phyloP scores from a whole-genome alignment of 2,888 invertebrate genomes.

The Xanthorhoe designata region DNA sequence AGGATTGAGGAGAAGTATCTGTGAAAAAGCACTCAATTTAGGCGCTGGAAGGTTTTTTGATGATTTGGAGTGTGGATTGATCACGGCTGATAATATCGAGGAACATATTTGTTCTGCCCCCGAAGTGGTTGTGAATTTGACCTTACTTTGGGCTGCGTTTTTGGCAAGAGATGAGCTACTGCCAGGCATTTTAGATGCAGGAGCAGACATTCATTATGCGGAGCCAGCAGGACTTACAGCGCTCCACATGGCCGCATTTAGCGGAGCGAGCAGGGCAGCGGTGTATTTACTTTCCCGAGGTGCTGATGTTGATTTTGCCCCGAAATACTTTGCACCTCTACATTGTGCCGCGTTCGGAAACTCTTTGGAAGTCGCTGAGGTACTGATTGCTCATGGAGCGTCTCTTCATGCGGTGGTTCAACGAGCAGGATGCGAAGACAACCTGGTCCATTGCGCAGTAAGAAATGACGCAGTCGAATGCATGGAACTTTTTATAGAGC shows the following conservation, averaged over 20 bases:
- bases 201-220: slow-evolving; percentile 89
- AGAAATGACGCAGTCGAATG: slow-evolving; percentile 92
- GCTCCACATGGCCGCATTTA: slow-evolving; percentile 91
- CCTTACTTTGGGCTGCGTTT: slow-evolving; percentile 90
- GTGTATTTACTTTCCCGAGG: slow-evolving; percentile 89
- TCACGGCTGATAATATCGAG: slow-evolving; percentile 86
- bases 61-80: slow-evolving; percentile 90
- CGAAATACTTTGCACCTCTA: slow-evolving; percentile 91
- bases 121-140: slow-evolving; percentile 89
- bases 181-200: slow-evolving; percentile 87
- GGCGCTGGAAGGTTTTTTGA: slow-evolving; percentile 89
- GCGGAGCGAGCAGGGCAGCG: slow-evolving; percentile 89
- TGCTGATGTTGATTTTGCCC: slow-evolving; percentile 88
- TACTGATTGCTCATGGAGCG: slow-evolving; percentile 90
- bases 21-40: slow-evolving; percentile 88
- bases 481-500: slow-evolving; percentile 90
- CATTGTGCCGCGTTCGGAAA: slow-evolving; percentile 97
- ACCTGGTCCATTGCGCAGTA: slow-evolving; percentile 93
- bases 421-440: slow-evolving; percentile 89
- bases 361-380: slow-evolving; percentile 90
- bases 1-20: slow-evolving; percentile 87
- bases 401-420: slow-evolving; percentile 89
- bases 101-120: slow-evolving; percentile 86
- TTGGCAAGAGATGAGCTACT: slow-evolving; percentile 89
- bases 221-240: slow-evolving; percentile 91